phyloP scores from a whole-genome alignment of 1,140 invertebrate genomes.

The Mesaphorura yosii region DNA sequence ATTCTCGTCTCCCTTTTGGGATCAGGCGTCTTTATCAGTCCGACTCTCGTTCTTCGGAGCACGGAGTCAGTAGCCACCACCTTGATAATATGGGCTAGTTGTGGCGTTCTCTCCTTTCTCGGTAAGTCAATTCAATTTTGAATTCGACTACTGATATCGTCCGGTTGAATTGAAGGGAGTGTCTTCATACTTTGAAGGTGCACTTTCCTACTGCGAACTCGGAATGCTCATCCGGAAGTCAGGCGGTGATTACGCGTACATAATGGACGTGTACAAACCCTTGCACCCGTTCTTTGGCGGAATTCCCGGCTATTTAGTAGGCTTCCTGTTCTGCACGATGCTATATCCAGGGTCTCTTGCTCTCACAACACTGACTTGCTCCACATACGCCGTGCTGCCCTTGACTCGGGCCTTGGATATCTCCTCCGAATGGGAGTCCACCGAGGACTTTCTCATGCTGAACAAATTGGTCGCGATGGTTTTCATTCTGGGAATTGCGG shows the following conservation, averaged over 20 bases:
- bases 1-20: slow-evolving; percentile 39
- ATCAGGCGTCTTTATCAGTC: slow-evolving; percentile 81
- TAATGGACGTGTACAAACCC: slow-evolving; percentile 56
- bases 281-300: slow-evolving; percentile 57
- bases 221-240: slow-evolving; percentile 56
- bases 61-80: slow-evolving; percentile 74
- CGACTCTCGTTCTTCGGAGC: slow-evolving; percentile 61
- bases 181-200: slow-evolving; percentile 2
- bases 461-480: slow-evolving; percentile 54
- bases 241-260: slow-evolving; percentile 70
- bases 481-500: slow-evolving; percentile 59
- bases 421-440: slow-evolving; percentile 32
- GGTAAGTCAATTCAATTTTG: slow-evolving; percentile 42
- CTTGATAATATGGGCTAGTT: slow-evolving; percentile 66
- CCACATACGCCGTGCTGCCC: neutral
- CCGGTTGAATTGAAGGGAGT: neutral
- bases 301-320: slow-evolving; percentile 61
- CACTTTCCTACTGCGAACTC: slow-evolving; percentile 13
- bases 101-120: slow-evolving; percentile 66
- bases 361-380: slow-evolving; percentile 10
- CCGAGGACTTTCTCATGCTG: slow-evolving; percentile 39
- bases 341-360: slow-evolving; percentile 35
- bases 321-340: slow-evolving; percentile 43
- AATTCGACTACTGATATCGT: neutral
- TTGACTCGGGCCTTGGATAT: slow-evolving; percentile 30